A percentile compares a stretch with the other conserved stretches of the same genome.
Evolutionary conservation across 1,140 invertebrate genomes (phyloP).

Genomic region (Contarinia nasturtii): DNA sequence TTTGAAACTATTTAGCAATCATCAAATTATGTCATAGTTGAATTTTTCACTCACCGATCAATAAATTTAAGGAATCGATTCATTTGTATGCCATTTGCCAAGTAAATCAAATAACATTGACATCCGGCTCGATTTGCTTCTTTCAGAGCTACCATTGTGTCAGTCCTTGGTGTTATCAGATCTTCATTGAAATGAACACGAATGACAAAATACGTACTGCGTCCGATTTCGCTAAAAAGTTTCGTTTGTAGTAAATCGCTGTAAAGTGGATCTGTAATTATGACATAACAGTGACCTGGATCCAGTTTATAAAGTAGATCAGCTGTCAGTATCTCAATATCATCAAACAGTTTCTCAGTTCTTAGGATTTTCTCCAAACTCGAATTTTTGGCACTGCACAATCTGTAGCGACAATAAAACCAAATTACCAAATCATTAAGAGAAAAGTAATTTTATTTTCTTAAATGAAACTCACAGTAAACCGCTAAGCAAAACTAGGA

Average conservation of each 20-base stretch:
- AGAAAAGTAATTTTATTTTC: too few relatives aligned
- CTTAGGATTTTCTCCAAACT: background rate
- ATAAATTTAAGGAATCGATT: conserved; percentile 41
- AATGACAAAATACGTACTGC: background rate
- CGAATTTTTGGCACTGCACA: too few relatives aligned
- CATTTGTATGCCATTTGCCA: conserved; percentile 49
- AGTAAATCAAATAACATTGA: conserved; percentile 45
- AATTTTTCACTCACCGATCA: conserved; percentile 31
- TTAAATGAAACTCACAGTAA: too few relatives aligned
- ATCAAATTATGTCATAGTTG: too few relatives aligned
- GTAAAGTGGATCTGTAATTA: background rate
- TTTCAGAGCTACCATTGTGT: conserved; percentile 30
- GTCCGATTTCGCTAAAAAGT: background rate
- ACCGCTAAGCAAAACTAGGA: too few relatives aligned
- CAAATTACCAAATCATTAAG: too few relatives aligned
- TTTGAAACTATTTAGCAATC: too few relatives aligned
- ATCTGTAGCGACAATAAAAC: too few relatives aligned
- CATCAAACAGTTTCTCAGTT: background rate
- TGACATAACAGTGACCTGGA: background rate
- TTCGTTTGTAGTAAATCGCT: background rate
- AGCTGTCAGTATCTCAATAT: background rate
- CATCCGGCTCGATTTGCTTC: conserved; percentile 41
- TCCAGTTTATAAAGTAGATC: background rate
- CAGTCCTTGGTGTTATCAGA: conserved; percentile 34
- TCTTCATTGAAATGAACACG: conserved; percentile 28